Percentiles rank a stretch among this genome's conserved stretches.
Evolutionary conservation across 2,888 invertebrate species (phyloP).

Genomic region (Nebria brevicollis): DNA sequence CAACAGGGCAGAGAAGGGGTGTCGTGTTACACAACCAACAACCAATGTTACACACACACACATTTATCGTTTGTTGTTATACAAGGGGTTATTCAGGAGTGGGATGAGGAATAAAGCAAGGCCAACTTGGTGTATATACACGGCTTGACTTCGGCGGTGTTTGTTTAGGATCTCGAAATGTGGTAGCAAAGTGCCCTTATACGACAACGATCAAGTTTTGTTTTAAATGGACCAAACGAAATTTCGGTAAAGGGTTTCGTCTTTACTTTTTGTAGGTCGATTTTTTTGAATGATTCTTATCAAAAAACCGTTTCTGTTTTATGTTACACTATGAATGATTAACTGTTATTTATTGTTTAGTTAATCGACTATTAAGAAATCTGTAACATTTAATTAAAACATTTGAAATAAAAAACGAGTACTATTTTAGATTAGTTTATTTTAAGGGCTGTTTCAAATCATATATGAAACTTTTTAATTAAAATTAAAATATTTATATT

Average conservation of each 20-base stretch:
- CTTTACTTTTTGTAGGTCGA: background rate
- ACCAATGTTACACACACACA: background rate
- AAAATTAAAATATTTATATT: no score
- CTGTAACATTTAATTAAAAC: background rate
- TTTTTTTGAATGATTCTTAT: background rate
- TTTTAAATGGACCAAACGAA: slow-evolving; percentile 43
- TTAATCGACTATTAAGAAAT: background rate
- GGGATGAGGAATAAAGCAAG: background rate
- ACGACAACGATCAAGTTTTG: slow-evolving; percentile 33
- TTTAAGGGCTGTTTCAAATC: background rate
- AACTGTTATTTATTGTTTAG: background rate
- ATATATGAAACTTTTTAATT: no score
- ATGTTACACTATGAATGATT: background rate
- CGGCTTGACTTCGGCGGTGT: background rate
- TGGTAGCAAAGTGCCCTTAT: slow-evolving; percentile 7
- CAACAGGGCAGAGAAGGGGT: slow-evolving; percentile 28
- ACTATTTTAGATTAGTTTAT: background rate
- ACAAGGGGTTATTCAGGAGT: background rate
- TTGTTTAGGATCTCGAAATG: background rate
- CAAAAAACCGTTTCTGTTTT: background rate
- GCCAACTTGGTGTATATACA: no score
- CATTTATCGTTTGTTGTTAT: background rate
- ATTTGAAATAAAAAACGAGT: background rate
- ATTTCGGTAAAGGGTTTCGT: slow-evolving; percentile 9
- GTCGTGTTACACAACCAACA: slow-evolving; percentile 31